Evolutionary conservation across 2,797 vertebrate genomes (phyloP).

Genomic region (Astyanax mexicanus): DNA sequence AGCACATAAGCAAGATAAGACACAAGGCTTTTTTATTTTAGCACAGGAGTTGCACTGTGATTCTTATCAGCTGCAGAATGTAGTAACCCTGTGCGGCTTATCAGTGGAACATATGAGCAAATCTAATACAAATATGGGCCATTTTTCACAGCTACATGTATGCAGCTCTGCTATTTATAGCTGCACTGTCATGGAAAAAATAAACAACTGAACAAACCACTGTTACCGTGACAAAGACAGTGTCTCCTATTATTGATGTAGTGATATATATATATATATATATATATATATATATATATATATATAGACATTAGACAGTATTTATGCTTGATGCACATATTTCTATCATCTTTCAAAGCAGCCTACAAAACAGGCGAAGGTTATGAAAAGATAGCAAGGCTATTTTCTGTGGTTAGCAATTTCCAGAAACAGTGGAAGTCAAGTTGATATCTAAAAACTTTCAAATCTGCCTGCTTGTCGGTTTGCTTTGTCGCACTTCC

Average conservation of each 20-base stretch:
- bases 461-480: no score
- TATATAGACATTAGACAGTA: neutral
- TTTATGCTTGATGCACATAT: constrained; percentile 8
- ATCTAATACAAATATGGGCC: neutral
- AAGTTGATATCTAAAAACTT: no score
- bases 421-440: no score
- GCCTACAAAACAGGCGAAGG: no score
- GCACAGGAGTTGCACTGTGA: neutral
- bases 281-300: no score
- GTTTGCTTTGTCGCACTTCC: no score
- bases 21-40: neutral
- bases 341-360: neutral
- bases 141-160: neutral
- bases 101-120: neutral
- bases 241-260: constrained; percentile 12
- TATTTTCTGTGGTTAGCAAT: no score
- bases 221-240: neutral
- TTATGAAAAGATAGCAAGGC: no score
- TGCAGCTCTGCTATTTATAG: constrained; percentile 8
- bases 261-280: neutral
- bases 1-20: neutral
- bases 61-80: constrained; percentile 8
- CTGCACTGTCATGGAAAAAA: constrained; percentile 6
- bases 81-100: constrained; percentile 13
- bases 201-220: constrained; percentile 7